Percentiles rank a stretch among this genome's conserved stretches.
Evolutionary conservation across 2,797 vertebrate genomes (phyloP).

Genomic region (Leptatherina wallacei): DNA sequence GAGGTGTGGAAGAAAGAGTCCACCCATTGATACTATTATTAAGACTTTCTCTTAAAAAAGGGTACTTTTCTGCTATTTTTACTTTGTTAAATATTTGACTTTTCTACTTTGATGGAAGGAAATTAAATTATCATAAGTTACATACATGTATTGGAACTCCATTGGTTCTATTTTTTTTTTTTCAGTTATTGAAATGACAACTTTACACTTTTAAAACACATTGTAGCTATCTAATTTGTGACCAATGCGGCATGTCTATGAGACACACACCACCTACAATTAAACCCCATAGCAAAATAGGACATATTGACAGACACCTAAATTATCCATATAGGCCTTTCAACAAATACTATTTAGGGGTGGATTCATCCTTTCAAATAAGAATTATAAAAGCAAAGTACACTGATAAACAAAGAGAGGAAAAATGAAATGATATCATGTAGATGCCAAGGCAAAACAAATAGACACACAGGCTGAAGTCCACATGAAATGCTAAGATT

Average conservation of each 20-base stretch:
- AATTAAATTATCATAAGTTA: too few species aligned
- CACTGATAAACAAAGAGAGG: background rate
- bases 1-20: slow-evolving; percentile 47
- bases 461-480: slow-evolving; percentile 47
- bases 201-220: too few species aligned
- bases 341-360: background rate
- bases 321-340: background rate
- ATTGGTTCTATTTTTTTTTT: too few species aligned
- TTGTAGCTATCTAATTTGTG: too few species aligned
- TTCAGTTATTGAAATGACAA: too few species aligned
- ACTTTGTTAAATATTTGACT: background rate
- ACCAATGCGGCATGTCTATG: background rate
- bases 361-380: slow-evolving; percentile 44
- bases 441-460: slow-evolving; percentile 17
- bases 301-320: background rate
- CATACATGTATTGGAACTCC: too few species aligned
- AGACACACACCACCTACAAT: background rate
- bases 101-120: too few species aligned
- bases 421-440: slow-evolving; percentile 2
- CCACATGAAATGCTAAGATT: slow-evolving; percentile 62
- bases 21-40: background rate
- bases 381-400: slow-evolving; percentile 2
- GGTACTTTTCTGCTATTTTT: background rate
- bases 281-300: background rate
- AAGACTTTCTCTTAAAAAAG: background rate